phyloP scores from a whole-genome alignment of 1,140 invertebrate species.

The Caenorhabditis inopinata region DNA sequence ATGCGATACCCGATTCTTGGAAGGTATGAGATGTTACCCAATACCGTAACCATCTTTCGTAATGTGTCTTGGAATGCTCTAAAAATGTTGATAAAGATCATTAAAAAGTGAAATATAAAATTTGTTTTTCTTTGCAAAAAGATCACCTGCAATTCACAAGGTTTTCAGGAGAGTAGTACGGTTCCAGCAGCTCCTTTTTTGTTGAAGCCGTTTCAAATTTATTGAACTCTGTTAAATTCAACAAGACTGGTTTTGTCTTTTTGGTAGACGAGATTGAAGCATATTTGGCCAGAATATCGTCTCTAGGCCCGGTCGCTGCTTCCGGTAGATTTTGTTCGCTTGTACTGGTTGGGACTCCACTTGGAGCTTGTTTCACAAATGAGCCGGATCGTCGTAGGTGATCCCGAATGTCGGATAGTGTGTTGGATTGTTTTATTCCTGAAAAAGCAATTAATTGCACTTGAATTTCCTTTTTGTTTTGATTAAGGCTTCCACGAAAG shows the following conservation, averaged over 20 bases:
- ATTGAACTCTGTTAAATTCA: neutral
- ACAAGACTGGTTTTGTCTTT: neutral
- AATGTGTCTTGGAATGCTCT: slow-evolving; percentile 5
- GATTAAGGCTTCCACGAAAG: too few species aligned
- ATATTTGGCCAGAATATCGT: neutral
- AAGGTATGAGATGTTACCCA: neutral
- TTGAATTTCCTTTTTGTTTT: too few species aligned
- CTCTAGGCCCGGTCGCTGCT: neutral
- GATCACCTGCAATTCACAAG: neutral
- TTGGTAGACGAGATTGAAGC: neutral
- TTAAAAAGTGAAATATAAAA: too few species aligned
- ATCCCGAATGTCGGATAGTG: neutral
- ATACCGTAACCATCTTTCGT: neutral
- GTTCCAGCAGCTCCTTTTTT: neutral
- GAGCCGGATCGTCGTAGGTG: neutral
- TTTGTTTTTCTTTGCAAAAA: neutral
- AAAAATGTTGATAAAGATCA: too few species aligned
- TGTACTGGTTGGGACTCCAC: neutral
- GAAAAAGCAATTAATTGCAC: too few species aligned
- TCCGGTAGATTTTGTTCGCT: neutral
- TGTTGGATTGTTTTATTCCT: slow-evolving; percentile 5
- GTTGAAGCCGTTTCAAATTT: too few species aligned
- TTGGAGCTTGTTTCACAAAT: neutral
- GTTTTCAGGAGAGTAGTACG: neutral
- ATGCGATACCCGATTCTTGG: neutral